phyloP scores from a whole-genome alignment of 1,140 invertebrate species.

The Drosophila pseudoobscura region DNA sequence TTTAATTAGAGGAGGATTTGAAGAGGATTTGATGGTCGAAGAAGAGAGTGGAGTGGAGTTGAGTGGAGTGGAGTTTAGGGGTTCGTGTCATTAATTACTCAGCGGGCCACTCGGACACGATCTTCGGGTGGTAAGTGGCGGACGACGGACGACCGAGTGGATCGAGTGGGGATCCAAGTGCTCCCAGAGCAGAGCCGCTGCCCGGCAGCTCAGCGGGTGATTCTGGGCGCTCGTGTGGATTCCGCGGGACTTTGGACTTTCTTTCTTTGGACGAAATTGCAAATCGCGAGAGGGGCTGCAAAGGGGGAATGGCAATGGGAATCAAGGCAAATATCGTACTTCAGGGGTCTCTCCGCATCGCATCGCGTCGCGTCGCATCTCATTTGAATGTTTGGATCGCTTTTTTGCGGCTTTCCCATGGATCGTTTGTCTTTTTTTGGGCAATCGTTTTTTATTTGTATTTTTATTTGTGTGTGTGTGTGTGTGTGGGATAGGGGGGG shows the following conservation, averaged over 20 bases:
- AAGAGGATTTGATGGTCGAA: slow-evolving; percentile 26
- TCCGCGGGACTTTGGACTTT: slow-evolving; percentile 36
- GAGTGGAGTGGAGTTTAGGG: not conserved
- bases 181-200: slow-evolving; percentile 5
- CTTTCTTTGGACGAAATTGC: slow-evolving; percentile 39
- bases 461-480: not conserved
- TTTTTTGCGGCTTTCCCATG: slow-evolving; percentile 49
- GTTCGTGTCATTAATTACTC: slow-evolving; percentile 51
- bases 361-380: slow-evolving; percentile 21
- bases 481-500: slow-evolving; percentile 9
- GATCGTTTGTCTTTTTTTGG: slow-evolving; percentile 52
- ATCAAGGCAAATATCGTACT: slow-evolving; percentile 46
- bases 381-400: slow-evolving; percentile 50
- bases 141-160: too few relatives aligned
- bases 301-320: not conserved
- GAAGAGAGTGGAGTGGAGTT: too few relatives aligned
- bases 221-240: slow-evolving; percentile 25
- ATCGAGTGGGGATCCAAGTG: slow-evolving; percentile 42
- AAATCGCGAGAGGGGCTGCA: slow-evolving; percentile 18
- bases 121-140: slow-evolving; percentile 28
- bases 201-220: slow-evolving; percentile 37
- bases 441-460: slow-evolving; percentile 18
- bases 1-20: slow-evolving; percentile 45
- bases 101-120: slow-evolving; percentile 47
- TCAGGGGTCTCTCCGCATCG: slow-evolving; percentile 27